A percentile compares a stretch with the other conserved stretches of the same genome.
These are phyloP conservation scores for Aurelia aurita DNA, from an alignment of 30 jellyfish, hydroid and myxozoan genomes.

Conservation along the genomic window DNA sequence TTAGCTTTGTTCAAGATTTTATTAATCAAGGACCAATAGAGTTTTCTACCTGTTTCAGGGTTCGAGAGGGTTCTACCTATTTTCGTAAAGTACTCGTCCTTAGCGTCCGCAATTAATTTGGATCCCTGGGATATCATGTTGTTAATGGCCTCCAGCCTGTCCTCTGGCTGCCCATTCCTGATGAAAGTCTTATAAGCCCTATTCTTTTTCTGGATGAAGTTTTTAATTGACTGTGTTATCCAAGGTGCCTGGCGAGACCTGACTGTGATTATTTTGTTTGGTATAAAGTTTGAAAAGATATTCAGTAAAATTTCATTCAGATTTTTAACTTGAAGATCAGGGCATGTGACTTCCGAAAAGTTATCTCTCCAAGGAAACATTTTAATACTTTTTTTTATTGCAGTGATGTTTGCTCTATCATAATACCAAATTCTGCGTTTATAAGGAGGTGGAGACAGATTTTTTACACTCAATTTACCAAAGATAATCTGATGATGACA, in stretches of 20 bases:
- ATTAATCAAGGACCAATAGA: slow-evolving; percentile 48
- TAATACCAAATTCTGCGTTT: slow-evolving; percentile 31
- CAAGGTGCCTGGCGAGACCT: too few relatives aligned
- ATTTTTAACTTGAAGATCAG: slow-evolving; percentile 32
- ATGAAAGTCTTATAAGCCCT: slow-evolving; percentile 36
- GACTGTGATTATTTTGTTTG: slow-evolving; percentile 25
- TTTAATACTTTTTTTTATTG: slow-evolving; percentile 20
- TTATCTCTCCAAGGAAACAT: slow-evolving; percentile 13
- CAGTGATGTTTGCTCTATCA: slow-evolving; percentile 28
- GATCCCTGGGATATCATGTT: slow-evolving; percentile 30
- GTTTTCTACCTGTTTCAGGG: slow-evolving; percentile 30
- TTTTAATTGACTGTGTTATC: slow-evolving; percentile 57
- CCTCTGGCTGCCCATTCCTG: slow-evolving; percentile 53
- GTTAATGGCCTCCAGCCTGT: slow-evolving; percentile 27
- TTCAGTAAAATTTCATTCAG: slow-evolving; percentile 46
- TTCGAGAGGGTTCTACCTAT: slow-evolving; percentile 29
- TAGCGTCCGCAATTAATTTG: slow-evolving; percentile 43
- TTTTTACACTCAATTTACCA: slow-evolving; percentile 12
- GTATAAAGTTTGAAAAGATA: slow-evolving; percentile 58
- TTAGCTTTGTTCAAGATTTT: slow-evolving; percentile 33
- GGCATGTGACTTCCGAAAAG: slow-evolving; percentile 8
- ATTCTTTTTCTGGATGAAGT: slow-evolving; percentile 31
- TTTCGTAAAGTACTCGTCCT: slow-evolving; percentile 20
- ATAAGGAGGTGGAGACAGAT: slow-evolving; percentile 42
- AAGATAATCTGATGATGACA: slow-evolving; percentile 32